A percentile compares a stretch with the other conserved stretches of the same genome.
phyloP scores from a whole-genome alignment of 2,797 vertebrate species.

The Sebastes diploproa region DNA sequence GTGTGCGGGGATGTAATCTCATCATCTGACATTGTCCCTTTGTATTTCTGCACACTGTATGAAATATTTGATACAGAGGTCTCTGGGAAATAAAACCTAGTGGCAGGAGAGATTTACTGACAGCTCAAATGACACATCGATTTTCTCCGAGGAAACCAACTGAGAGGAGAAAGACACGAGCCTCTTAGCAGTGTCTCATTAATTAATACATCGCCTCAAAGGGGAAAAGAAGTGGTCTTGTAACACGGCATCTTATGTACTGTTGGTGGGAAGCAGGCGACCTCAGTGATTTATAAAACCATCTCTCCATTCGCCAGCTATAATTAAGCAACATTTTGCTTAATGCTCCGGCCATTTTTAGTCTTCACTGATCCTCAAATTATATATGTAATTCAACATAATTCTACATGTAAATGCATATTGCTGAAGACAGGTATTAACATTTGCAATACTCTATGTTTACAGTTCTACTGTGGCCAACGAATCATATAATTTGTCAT shows the following conservation, averaged over 20 bases:
- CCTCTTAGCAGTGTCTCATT: conserved; percentile 54
- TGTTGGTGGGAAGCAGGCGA: conserved; percentile 18
- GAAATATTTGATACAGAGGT: conserved; percentile 24
- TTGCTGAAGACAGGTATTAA: conserved; percentile 10
- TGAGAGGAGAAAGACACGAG: conserved; percentile 31
- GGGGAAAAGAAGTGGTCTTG: conserved; percentile 37
- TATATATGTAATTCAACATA: background rate
- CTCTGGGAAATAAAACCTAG: conserved; percentile 36
- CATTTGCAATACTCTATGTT: conserved; percentile 29
- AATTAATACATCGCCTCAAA: conserved; percentile 60
- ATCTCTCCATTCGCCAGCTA: background rate
- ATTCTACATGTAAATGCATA: conserved; percentile 8
- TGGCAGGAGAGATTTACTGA: conserved; percentile 44
- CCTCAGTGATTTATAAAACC: conserved; percentile 21
- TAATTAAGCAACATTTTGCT: background rate
- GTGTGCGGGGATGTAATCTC: background rate
- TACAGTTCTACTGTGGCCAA: conserved; percentile 56
- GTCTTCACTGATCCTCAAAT: background rate
- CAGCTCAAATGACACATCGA: conserved; percentile 59
- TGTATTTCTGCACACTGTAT: conserved; percentile 1
- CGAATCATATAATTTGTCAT: conserved; percentile 72
- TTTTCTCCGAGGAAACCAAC: conserved; percentile 52
- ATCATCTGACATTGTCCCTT: conserved; percentile 16
- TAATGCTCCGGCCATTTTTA: background rate
- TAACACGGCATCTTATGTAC: conserved; percentile 30